A percentile compares a stretch with the other conserved stretches of the same genome.
These are phyloP conservation scores for Discoglossus pictus DNA, from an alignment of 2,797 vertebrate species.

Conservation along the genomic window DNA sequence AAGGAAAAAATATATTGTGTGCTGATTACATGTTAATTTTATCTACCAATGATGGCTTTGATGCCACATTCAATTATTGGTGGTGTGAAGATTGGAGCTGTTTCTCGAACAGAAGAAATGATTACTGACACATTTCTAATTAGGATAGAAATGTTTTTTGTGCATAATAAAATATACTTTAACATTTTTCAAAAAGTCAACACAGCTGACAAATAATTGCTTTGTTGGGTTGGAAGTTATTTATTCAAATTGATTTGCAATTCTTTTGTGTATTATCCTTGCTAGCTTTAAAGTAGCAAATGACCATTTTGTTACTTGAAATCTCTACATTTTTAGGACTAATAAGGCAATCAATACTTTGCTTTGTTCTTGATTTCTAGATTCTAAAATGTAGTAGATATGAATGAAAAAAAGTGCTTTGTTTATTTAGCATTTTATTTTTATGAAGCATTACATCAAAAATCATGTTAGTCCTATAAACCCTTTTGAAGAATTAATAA, in stretches of 20 bases:
- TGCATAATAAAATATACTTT: conserved; percentile 18
- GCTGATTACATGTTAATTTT: conserved; percentile 38
- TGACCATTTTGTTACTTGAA: not conserved
- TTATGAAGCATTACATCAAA: too few relatives aligned
- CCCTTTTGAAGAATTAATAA: too few relatives aligned
- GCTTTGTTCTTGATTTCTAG: too few relatives aligned
- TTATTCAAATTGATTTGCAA: conserved; percentile 1
- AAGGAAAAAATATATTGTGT: conserved; percentile 12
- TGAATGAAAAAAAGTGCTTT: too few relatives aligned
- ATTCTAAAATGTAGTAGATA: too few relatives aligned
- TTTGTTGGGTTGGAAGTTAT: not conserved
- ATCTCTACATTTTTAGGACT: too few relatives aligned
- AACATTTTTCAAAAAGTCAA: conserved; percentile 10
- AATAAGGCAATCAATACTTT: too few relatives aligned
- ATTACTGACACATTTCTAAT: conserved; percentile 36
- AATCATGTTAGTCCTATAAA: too few relatives aligned
- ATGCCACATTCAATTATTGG: conserved; percentile 29
- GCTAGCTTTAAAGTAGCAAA: not conserved
- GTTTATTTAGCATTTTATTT: too few relatives aligned
- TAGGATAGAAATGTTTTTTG: conserved; percentile 11
- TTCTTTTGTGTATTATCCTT: not conserved
- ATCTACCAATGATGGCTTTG: not conserved
- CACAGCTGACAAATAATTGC: conserved; percentile 11
- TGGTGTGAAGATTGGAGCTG: not conserved
- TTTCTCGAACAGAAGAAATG: conserved; percentile 14